Percentiles rank a stretch among this genome's conserved stretches.
These are phyloP conservation scores for Strigamia transsilvanica DNA, from an alignment of 2,888 invertebrate species.

Conservation along the genomic window DNA sequence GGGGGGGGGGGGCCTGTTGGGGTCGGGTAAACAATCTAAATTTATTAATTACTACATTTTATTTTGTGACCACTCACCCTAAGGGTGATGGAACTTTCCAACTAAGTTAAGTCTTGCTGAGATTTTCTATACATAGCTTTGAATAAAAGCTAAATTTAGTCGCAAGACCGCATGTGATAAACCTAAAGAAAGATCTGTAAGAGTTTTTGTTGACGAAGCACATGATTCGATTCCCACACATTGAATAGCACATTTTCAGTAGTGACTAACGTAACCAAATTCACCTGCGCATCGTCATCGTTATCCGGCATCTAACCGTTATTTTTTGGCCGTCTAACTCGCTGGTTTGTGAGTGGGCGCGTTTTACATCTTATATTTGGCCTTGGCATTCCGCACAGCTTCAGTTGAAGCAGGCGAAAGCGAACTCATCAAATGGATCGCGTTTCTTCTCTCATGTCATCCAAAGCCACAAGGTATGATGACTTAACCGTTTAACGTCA, in stretches of 20 bases:
- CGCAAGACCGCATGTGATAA: constrained; percentile 11
- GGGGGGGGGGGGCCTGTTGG: too few species aligned
- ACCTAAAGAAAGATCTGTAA: constrained; percentile 34
- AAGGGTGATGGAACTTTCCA: constrained; percentile 10
- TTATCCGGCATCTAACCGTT: not conserved
- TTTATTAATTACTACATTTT: constrained; percentile 16
- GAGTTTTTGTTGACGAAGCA: constrained; percentile 31
- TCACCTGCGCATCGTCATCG: constrained; percentile 31
- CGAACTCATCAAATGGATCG: constrained; percentile 4
- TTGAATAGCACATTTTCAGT: not conserved
- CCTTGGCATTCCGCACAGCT: not conserved
- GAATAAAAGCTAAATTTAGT: constrained; percentile 1
- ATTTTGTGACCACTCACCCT: constrained; percentile 26
- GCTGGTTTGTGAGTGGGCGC: not conserved
- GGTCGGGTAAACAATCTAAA: not conserved
- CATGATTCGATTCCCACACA: constrained; percentile 11
- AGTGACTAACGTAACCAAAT: constrained; percentile 10
- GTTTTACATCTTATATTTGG: not conserved
- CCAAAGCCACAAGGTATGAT: constrained; percentile 14
- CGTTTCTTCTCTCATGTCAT: constrained; percentile 14
- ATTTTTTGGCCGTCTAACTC: not conserved
- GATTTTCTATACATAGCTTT: constrained; percentile 11
- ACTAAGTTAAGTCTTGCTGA: not conserved
- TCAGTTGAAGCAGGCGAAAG: not conserved
- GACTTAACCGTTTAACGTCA: not conserved